phyloP scores from a whole-genome alignment of 2,888 invertebrate species.

The Erebia aethiops region DNA sequence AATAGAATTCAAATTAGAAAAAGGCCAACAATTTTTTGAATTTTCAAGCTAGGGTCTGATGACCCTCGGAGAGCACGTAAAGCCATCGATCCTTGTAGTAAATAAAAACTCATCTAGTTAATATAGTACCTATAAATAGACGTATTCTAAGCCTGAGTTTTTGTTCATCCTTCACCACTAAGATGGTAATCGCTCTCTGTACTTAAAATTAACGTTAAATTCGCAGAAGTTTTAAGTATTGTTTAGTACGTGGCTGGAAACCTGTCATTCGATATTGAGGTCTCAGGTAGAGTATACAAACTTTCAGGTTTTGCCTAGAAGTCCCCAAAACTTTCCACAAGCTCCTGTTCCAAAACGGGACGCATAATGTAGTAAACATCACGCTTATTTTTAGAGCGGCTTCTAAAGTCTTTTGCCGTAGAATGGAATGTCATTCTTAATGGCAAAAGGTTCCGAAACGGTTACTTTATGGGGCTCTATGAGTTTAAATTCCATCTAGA shows the following conservation, averaged over 20 bases:
- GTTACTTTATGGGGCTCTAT: conserved; percentile 37
- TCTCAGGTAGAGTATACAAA: not conserved
- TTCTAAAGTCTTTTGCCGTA: conserved; percentile 45
- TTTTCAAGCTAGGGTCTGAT: no score
- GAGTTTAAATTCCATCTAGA: conserved; percentile 37
- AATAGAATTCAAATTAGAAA: not conserved
- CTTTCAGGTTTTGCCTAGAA: not conserved
- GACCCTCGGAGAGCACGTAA: not conserved
- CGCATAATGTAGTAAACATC: conserved; percentile 54
- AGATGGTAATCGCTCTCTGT: no score
- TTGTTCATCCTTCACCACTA: no score
- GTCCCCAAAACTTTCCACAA: not conserved
- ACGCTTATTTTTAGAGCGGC: conserved; percentile 56
- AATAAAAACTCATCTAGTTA: not conserved
- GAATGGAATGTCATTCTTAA: conserved; percentile 48
- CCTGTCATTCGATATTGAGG: not conserved
- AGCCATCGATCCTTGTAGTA: not conserved
- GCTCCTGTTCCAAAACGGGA: conserved; percentile 43
- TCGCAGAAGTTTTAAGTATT: no score
- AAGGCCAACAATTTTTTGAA: not conserved
- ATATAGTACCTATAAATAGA: no score
- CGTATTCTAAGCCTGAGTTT: no score
- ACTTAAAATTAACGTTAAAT: no score
- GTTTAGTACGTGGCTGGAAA: no score
- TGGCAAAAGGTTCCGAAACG: conserved; percentile 43